Percentiles rank a stretch among this genome's conserved stretches.
Conservation (phyloP, 2,113 vertebrate genomes). For the Phasianus colchicus region DNA sequence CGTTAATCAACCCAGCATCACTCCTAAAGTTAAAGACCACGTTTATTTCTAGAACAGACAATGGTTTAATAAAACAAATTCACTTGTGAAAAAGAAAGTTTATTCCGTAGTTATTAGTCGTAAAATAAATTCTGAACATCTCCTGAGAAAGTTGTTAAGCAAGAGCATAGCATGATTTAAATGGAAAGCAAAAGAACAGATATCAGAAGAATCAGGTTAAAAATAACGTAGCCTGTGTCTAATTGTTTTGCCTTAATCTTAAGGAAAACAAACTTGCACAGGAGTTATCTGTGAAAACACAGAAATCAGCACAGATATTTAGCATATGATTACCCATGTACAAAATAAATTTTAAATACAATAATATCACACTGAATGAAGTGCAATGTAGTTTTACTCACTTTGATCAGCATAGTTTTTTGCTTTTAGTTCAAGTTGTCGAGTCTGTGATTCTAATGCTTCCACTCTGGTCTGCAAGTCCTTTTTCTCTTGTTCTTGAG, state of each 20-base stretch:
- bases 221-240: not conserved
- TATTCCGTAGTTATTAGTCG: not conserved
- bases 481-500: conserved; percentile 96
- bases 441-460: conserved; percentile 89
- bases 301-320: not conserved
- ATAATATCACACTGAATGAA: not conserved
- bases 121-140: not conserved
- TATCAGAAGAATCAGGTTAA: not conserved
- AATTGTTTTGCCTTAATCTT: not conserved
- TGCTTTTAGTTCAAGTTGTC: conserved; percentile 93
- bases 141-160: not conserved
- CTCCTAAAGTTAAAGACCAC: not conserved
- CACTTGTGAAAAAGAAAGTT: not conserved
- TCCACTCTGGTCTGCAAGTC: conserved; percentile 91
- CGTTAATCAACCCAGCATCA: not conserved
- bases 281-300: not conserved
- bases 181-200: not conserved
- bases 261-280: not conserved
- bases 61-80: not conserved
- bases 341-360: not conserved
- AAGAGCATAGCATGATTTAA: not conserved
- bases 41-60: not conserved
- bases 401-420: conserved; percentile 98
- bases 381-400: conserved; percentile 76
- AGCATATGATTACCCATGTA: not conserved